Conservation (phyloP, 2,888 invertebrate genomes). For the Cyrtodaria siliqua region DNA sequence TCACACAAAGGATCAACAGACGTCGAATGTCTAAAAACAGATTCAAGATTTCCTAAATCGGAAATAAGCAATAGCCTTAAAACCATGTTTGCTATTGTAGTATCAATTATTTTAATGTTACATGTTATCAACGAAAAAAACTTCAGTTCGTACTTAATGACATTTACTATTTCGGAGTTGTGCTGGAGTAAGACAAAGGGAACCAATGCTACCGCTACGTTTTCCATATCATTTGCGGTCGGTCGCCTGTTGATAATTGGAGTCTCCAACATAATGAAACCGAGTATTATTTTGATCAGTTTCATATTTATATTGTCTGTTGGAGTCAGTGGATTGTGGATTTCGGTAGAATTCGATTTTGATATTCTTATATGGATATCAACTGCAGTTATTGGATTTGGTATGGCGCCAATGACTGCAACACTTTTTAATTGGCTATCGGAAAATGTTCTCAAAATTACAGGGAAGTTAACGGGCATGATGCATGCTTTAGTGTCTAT, state of each 20-base stretch:
- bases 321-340: slow-evolving; percentile 55
- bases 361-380: slow-evolving; percentile 79
- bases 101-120: too few relatives aligned
- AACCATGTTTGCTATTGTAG: too few relatives aligned
- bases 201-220: too few relatives aligned
- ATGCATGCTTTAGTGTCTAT: slow-evolving; percentile 84
- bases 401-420: slow-evolving; percentile 86
- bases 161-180: too few relatives aligned
- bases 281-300: slow-evolving; percentile 80
- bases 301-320: slow-evolving; percentile 65
- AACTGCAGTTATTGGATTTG: slow-evolving; percentile 83
- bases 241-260: slow-evolving; percentile 84
- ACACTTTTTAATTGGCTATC: slow-evolving; percentile 86
- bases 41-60: too few relatives aligned
- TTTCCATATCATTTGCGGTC: slow-evolving; percentile 85
- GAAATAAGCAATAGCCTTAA: too few relatives aligned
- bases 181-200: too few relatives aligned
- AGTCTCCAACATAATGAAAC: slow-evolving; percentile 81
- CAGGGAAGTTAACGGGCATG: slow-evolving; percentile 84
- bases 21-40: too few relatives aligned
- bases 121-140: too few relatives aligned
- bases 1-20: too few relatives aligned
- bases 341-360: slow-evolving; percentile 42
- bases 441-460: slow-evolving; percentile 82
- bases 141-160: too few relatives aligned